Conservation (phyloP, 2,888 invertebrate species). For the Galerucella pusilla region DNA sequence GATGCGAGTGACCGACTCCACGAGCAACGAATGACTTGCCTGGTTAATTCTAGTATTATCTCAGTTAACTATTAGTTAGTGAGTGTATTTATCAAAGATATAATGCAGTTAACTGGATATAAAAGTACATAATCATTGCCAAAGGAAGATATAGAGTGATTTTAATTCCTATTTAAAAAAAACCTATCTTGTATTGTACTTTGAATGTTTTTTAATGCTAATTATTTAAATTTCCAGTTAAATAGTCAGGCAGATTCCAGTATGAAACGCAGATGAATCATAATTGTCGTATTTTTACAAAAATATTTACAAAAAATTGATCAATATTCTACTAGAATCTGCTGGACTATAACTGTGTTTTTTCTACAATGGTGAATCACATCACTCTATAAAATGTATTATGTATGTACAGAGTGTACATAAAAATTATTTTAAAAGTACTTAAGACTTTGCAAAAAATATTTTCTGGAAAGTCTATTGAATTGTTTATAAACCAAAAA, state of each 20-base stretch:
- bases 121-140: slow-evolving; percentile 32
- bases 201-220: neutral
- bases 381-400: slow-evolving; percentile 27
- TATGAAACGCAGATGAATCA: too few species aligned
- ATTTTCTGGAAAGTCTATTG: neutral
- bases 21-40: too few species aligned
- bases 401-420: slow-evolving; percentile 38
- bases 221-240: neutral
- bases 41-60: too few species aligned
- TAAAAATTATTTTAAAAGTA: slow-evolving; percentile 14
- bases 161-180: neutral
- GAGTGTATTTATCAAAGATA: neutral
- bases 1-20: too few species aligned
- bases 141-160: slow-evolving; percentile 23
- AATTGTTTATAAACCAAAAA: slow-evolving; percentile 29
- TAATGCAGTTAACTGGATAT: neutral
- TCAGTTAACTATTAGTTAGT: neutral
- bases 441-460: neutral
- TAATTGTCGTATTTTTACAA: too few species aligned
- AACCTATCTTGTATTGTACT: neutral
- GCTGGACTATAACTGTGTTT: neutral
- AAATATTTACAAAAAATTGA: too few species aligned
- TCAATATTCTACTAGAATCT: neutral
- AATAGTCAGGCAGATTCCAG: neutral
- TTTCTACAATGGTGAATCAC: neutral